Percentiles rank a stretch among this genome's conserved stretches.
Evolutionary conservation across 2,113 vertebrate genomes (phyloP).

Genomic region (Notothenia rossii): DNA sequence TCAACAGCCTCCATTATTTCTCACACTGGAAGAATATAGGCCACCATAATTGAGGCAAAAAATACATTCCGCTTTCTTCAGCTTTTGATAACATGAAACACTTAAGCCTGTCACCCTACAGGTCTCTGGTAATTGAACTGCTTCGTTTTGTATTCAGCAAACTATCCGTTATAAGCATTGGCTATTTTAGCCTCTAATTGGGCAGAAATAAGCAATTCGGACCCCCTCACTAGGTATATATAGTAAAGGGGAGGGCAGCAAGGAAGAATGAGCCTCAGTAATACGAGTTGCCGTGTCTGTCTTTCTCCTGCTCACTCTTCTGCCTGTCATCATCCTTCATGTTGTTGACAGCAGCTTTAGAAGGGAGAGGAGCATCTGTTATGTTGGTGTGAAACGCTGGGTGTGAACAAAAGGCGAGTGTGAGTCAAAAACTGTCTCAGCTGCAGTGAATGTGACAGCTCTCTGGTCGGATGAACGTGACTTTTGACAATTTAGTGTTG

Average conservation of each 20-base stretch:
- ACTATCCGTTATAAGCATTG: constrained; percentile 48
- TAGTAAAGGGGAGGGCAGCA: constrained; percentile 61
- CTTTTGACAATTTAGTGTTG: constrained; percentile 77
- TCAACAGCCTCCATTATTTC: constrained; percentile 63
- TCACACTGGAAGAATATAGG: constrained; percentile 57
- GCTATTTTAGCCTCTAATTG: constrained; percentile 78
- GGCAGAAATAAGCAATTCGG: constrained; percentile 75
- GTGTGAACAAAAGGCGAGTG: constrained; percentile 55
- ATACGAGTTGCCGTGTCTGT: constrained; percentile 68
- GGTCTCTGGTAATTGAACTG: constrained; percentile 72
- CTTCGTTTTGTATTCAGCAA: constrained; percentile 71
- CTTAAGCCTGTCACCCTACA: constrained; percentile 65
- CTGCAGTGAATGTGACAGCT: constrained; percentile 72
- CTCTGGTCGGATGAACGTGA: constrained; percentile 68
- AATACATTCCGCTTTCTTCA: constrained; percentile 60
- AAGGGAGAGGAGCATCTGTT: constrained; percentile 60
- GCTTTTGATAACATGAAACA: constrained; percentile 68
- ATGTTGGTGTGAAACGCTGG: constrained; percentile 51
- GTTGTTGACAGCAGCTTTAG: constrained; percentile 72
- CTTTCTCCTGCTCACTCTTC: constrained; percentile 31
- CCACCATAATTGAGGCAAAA: constrained; percentile 66
- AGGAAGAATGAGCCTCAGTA: constrained; percentile 47
- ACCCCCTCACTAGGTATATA: constrained; percentile 48
- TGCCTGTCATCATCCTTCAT: constrained; percentile 60
- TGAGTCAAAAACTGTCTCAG: constrained; percentile 67